A percentile compares a stretch with the other conserved stretches of the same genome.
Conservation (phyloP, 2,797 vertebrate genomes). For the Sebastes matsubarae region DNA sequence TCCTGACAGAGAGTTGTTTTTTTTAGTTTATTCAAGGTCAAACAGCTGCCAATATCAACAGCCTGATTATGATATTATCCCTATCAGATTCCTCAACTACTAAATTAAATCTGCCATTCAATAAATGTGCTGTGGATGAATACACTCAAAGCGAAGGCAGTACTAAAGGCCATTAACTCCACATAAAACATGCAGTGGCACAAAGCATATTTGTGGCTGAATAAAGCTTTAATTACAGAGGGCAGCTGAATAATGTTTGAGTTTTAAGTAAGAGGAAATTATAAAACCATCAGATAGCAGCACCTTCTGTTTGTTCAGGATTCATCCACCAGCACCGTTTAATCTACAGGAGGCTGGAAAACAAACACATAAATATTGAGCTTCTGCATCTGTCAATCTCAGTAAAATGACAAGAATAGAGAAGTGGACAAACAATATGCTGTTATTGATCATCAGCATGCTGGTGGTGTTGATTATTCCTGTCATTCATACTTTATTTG, state of each 20-base stretch:
- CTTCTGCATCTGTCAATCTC: constrained; percentile 69
- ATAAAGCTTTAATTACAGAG: constrained; percentile 69
- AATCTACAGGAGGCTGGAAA: constrained; percentile 79
- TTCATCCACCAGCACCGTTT: constrained; percentile 74
- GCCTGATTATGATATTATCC: constrained; percentile 55
- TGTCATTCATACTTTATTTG: neutral
- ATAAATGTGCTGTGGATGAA: constrained; percentile 53
- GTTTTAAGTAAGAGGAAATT: constrained; percentile 69
- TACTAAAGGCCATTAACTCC: constrained; percentile 36
- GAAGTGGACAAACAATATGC: constrained; percentile 12
- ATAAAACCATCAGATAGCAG: constrained; percentile 76
- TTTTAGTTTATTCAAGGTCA: constrained; percentile 57
- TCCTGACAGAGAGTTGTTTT: constrained; percentile 29
- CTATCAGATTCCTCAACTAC: constrained; percentile 37
- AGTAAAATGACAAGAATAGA: constrained; percentile 36
- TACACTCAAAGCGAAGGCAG: constrained; percentile 42
- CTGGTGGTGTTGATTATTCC: neutral
- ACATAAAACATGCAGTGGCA: constrained; percentile 57
- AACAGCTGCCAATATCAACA: constrained; percentile 59
- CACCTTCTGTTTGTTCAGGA: constrained; percentile 81
- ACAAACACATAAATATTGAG: constrained; percentile 82
- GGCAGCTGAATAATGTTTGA: constrained; percentile 73
- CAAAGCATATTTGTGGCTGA: constrained; percentile 59
- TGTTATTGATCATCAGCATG: constrained; percentile 5
- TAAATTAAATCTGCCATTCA: constrained; percentile 39